Evolutionary conservation across 2,888 invertebrate species (phyloP).

Genomic region (Tachina fera): DNA sequence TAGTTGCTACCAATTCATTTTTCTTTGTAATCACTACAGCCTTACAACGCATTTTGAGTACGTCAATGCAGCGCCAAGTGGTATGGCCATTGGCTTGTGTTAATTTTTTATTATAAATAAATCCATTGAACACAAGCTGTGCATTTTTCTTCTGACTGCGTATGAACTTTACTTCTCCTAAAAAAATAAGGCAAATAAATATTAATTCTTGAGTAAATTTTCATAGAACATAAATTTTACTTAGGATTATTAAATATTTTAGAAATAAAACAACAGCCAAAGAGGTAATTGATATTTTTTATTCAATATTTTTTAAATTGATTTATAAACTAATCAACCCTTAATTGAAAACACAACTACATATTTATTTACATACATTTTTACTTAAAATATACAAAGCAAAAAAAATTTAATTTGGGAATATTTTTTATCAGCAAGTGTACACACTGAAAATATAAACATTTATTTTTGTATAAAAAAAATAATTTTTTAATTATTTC

Average conservation of each 20-base stretch:
- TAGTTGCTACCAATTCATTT: conserved; percentile 78
- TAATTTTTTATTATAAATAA: conserved; percentile 83
- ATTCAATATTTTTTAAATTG: conserved; percentile 13
- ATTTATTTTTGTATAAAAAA: neutral
- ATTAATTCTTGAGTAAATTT: neutral
- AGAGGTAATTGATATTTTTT: conserved; percentile 24
- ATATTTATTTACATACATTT: neutral
- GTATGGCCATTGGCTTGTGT: conserved; percentile 83
- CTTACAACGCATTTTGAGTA: conserved; percentile 82
- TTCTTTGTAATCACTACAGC: conserved; percentile 82
- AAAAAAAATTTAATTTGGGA: too few species aligned
- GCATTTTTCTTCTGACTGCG: conserved; percentile 83
- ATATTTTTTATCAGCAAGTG: too few species aligned
- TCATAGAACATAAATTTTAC: neutral
- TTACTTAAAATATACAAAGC: too few species aligned
- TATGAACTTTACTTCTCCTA: conserved; percentile 81
- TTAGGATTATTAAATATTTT: conserved; percentile 20
- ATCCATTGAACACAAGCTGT: conserved; percentile 82
- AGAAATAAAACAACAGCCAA: conserved; percentile 58
- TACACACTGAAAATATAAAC: neutral
- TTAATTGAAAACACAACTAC: conserved; percentile 2
- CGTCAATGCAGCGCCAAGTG: conserved; percentile 83
- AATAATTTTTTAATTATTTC: neutral
- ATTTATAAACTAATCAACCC: neutral
- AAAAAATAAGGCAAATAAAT: conserved; percentile 34